Evolutionary conservation across 1,140 invertebrate species (phyloP).

Genomic region (Tetramorium alpestre): DNA sequence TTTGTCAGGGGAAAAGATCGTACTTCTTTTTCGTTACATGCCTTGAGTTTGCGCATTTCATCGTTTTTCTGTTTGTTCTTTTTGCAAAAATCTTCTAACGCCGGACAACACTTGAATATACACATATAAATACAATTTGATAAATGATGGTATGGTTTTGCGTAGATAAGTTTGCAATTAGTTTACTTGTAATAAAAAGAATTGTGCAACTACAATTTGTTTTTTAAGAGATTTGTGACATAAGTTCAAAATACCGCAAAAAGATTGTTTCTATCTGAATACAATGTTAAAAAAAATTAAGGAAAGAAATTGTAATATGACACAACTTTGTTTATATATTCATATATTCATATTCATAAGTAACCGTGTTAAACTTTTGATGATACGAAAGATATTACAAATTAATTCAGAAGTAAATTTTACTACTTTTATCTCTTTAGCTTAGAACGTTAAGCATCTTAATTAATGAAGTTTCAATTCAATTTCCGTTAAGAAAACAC

Average conservation of each 20-base stretch:
- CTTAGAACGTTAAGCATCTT: conserved; percentile 19
- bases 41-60: background rate
- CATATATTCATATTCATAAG: background rate
- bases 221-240: background rate
- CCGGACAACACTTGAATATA: background rate
- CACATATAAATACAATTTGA: background rate
- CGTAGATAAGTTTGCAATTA: background rate
- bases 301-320: background rate
- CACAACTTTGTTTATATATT: background rate
- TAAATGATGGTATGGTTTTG: background rate
- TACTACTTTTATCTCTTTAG: background rate
- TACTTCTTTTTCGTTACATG: conserved; percentile 3
- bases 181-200: background rate
- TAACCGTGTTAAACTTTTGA: background rate
- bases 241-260: background rate
- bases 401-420: conserved; percentile 34
- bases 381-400: background rate
- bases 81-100: background rate
- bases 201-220: background rate
- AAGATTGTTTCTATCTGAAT: background rate
- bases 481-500: conserved; percentile 36
- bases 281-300: background rate
- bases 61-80: background rate
- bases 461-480: conserved; percentile 43
- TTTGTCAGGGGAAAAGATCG: conserved; percentile 23